Evolutionary conservation across 1,140 invertebrate species (phyloP).

Genomic region (Brachionus sp.): DNA sequence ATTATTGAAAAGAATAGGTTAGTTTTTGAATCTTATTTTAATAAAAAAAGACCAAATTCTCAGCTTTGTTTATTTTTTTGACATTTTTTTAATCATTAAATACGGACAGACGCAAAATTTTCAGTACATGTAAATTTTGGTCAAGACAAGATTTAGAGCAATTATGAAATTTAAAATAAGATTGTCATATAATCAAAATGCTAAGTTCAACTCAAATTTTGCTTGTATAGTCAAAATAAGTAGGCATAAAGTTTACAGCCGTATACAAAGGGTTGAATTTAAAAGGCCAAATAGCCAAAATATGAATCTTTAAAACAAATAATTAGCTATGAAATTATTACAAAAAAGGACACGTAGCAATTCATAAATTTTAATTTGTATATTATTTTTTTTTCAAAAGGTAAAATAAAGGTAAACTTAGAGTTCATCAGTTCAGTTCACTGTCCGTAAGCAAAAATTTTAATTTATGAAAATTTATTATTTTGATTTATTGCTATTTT

Average conservation of each 20-base stretch:
- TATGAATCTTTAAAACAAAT: background rate
- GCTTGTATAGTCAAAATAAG: background rate
- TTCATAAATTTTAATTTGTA: background rate
- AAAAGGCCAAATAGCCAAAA: background rate
- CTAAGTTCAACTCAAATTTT: background rate
- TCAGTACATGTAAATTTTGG: no score
- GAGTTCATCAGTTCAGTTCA: background rate
- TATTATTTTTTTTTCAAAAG: background rate
- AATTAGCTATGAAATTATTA: background rate
- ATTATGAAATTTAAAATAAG: background rate
- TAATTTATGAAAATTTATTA: constrained; percentile 8
- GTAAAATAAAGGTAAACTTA: constrained; percentile 4
- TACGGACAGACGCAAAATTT: no score
- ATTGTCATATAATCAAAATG: background rate
- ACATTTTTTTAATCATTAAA: no score
- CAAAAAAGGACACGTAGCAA: background rate
- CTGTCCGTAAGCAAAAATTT: background rate
- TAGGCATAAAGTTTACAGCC: background rate
- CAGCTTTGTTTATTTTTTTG: no score
- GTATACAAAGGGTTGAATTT: background rate
- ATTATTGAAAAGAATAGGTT: no score
- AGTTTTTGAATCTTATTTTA: no score
- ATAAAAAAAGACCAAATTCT: no score
- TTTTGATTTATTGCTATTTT: background rate
- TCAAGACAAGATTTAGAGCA: background rate